Evolutionary conservation across 1,140 invertebrate genomes (phyloP), one percentile per base, ranked within the genome.

Genomic region (Apis dorsata): DNA sequence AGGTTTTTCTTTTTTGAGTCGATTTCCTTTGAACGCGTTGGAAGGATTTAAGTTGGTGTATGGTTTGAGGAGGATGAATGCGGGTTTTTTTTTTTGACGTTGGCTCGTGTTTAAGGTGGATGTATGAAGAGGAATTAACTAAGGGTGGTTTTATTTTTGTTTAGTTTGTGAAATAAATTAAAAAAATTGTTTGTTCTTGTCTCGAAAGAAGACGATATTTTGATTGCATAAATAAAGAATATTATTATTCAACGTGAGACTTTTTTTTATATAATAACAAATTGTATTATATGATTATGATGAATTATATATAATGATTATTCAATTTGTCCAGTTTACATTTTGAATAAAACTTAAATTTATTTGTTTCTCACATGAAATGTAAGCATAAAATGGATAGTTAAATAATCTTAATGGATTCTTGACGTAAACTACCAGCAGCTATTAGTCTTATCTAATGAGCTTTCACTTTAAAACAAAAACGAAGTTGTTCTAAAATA

Each of bases 391-490:
- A 57, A 60, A n/a, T 74, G n/a, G 21, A 34, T 7, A 44, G 57
- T 15, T 74, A 74, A 74, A n/a, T 44, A 68, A 65, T 74, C 57
- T 24, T 49, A 15, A 60, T 49, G 34, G 34, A 17, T 44, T 24
- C 10, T 57, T 49, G 34, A 49, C 57, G 34, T 15, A 15, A 74
- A 49, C 21, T 15, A 49, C 21, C n/a, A 28, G 13, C 24, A 21
- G 19, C 53, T 75, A 51, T 21, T 51, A 21, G n/a, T 10, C 17
- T 62, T 63, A 75, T 62, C 73, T 63, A 63, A 75, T 49, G 44
- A 63, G 59, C 73, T 75, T 75, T 63, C 59, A 75, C 73, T 51
- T 19, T 2, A 44, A 24, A 28, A 51, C n/a, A 75, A 63, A 75
- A 75, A 75, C 59, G 13, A 75, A 49, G 21, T 10, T 11, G 44